Base-by-base conservation (phyloP, 2,888 invertebrate genomes). In the Chaitophorus viminalis region DNA sequence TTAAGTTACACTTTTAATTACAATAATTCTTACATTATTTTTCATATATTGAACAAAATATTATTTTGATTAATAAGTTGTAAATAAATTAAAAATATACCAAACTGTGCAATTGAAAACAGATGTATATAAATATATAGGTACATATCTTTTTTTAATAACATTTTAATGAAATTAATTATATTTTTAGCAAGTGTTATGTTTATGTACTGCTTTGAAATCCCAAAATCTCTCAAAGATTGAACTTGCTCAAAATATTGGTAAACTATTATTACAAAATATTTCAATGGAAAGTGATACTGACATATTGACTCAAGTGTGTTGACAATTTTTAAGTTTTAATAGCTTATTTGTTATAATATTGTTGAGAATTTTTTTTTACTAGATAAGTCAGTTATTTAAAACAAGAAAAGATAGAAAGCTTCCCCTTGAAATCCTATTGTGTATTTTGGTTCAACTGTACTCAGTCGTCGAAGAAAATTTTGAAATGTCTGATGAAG, bases 201-300 rank as follows among this genome's bases (percentile, higher is more conserved):
- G 87, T 75, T 81, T 87, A 74, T 87, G 87, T 81, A 74, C 87
- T 81, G 92, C 94, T 0, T 90, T 94, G 31, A 94, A 93, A 90
- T 93, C 94, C 0, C 92, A 93, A 0, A 92, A 92, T 89, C 92
- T 93, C 0, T 91, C 92, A 0, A 93, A 93, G 88, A 91, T 93
- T 39, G 94, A 95, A 88, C 91, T 94, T 33, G 91, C 94, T 9
- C 92, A 93, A 90, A 94, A 93, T 89, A 91, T 94, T 31, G 94
- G 95, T 91, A 94, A 94, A 90, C 92, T 94, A 89, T 92, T 94
- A 88, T 90, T 94, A 39, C 93, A 94, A 90, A 93, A 92, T 89
- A 90, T 94, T 0, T 92, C 93, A 1, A 92, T 93, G 29, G 89
- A 90, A 52, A 88, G 81, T 76, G 89, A 89, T 9, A 84, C 83